Evolutionary conservation across 2,113 vertebrate species (phyloP).

Genomic region (Buteo buteo): DNA sequence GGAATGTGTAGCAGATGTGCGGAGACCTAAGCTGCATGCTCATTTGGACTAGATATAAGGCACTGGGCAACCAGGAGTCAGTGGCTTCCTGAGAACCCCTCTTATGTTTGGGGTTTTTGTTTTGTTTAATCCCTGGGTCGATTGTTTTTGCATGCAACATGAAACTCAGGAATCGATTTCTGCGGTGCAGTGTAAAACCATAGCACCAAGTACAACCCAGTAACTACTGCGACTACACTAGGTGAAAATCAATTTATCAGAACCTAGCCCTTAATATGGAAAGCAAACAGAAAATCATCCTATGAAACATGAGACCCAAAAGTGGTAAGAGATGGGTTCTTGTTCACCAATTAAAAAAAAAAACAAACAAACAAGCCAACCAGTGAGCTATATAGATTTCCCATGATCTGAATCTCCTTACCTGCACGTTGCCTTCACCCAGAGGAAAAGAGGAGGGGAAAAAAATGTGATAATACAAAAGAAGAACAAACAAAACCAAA

Average conservation of each 20-base stretch:
- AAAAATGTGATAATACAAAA: not conserved
- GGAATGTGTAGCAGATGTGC: not conserved
- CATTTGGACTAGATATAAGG: not conserved
- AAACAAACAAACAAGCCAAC: not conserved
- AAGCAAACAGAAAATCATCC: not conserved
- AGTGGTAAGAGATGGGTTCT: not conserved
- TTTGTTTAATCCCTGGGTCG: not conserved
- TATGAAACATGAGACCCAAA: not conserved
- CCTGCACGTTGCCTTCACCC: not conserved
- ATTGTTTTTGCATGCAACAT: not conserved
- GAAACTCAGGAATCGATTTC: not conserved
- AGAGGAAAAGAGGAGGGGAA: not conserved
- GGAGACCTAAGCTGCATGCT: not conserved
- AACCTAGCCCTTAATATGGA: not conserved
- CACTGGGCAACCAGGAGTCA: not conserved
- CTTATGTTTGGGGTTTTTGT: not conserved
- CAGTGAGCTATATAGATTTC: rapidly evolving
- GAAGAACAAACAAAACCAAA: not conserved
- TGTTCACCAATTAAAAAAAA: not conserved
- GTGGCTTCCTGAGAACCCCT: not conserved
- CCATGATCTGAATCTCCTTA: not conserved
- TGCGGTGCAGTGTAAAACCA: rapidly evolving
- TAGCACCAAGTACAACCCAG: not conserved
- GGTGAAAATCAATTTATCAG: not conserved
- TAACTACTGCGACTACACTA: rapidly evolving